Evolutionary conservation across 2,888 invertebrate species (phyloP), one percentile per base, ranked within the genome.

Genomic region (Schizotus pectinicornis): DNA sequence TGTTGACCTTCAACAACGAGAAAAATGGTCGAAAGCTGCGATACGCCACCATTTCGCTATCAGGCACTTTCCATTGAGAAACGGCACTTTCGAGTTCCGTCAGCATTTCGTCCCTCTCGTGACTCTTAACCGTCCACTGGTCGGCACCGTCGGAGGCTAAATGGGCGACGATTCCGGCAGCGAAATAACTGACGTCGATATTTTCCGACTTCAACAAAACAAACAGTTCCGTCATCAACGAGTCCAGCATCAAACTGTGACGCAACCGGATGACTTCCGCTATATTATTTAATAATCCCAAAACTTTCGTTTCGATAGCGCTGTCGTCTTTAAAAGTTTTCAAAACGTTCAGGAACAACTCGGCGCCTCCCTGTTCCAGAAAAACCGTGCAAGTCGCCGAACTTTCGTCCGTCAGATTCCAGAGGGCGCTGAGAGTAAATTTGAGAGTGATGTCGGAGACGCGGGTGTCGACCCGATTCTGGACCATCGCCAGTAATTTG

Each of bases 381-480:
- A 91, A 90, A 7, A 88, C 86, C 56, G 81, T 78, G 71, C 90
- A 90, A 0, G 90, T 89, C 13, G 83, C 83, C 0, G 89, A 86
- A 63, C 89, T 89, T 75, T 91, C 91, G 74, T 91, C 91, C 41
- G 90, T 91, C 42, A 91, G 80, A 78, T 91, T 91, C 91, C 91
- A 91, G 22, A 91, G 79, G 30, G 90, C 90, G 71, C 88, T 88
- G 41, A 91, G 79, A 0, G 90, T 89, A 74, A 90, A 91, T 74
- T 89, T 89, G 77, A 91, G 82, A 1, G 90, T 90, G 59, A 89
- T 88, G 70, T 90, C 89, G 12, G 77, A 66, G 6, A 71, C 53
- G 50, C 61, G 65, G 34, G 81, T 79, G 48, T 83, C 81, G 8
- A 77, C 75, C 8, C 78, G 62, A 46, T 67, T 71, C 37, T 71